Base-by-base conservation (phyloP, 1,140 invertebrate genomes). In the Drosophila eugracilis region DNA sequence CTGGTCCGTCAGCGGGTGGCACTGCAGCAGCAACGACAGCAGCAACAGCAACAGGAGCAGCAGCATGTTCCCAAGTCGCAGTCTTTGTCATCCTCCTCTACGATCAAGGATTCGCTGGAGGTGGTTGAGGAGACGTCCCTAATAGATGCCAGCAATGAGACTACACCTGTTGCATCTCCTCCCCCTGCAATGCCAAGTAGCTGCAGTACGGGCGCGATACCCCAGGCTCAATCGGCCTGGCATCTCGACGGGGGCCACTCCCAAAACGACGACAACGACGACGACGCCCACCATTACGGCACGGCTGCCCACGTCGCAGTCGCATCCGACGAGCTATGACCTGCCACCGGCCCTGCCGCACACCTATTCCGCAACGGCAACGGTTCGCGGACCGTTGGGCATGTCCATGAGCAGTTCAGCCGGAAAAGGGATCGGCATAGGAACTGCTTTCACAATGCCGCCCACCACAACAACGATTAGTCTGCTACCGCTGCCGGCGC, bases 21-120 rank as follows among this genome's bases (percentile, higher is more conserved):
- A 22, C 58, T 91, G 26, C 72, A 91, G 48, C 81, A 91, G 28
- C 75, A 86, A 17, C 71, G 75, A 5, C 44, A 78, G 42, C 69
- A 69, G 30, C 69, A 67, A 19, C 39, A 60, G 7, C 67, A 75
- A 19, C 66, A 37, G 36, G 14, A 75, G 12, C 47, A 62, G n/a
- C 54, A 58, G 4, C 53, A 54, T 21, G 58, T 42, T 19, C 57
- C 45, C 59, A 75, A 59, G 37, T 83, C 77, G 10, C 89, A 90
- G 15, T 89, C 85, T 26, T 50, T 89, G 57, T 90, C 89, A 52
- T 89, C 88, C 59, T 88, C 78, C 32, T 84, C 88, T 21, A 89
- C 88, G 22, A 58, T 83, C 17, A 49, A 55, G 37, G 78, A 84
- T 14, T 90, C 80, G n/a, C 42, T 83, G 30, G 83, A 88, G 12